A percentile compares a stretch with the other conserved stretches of the same genome.
phyloP scores from a whole-genome alignment of 2,888 invertebrate species.

The Erannis defoliaria region DNA sequence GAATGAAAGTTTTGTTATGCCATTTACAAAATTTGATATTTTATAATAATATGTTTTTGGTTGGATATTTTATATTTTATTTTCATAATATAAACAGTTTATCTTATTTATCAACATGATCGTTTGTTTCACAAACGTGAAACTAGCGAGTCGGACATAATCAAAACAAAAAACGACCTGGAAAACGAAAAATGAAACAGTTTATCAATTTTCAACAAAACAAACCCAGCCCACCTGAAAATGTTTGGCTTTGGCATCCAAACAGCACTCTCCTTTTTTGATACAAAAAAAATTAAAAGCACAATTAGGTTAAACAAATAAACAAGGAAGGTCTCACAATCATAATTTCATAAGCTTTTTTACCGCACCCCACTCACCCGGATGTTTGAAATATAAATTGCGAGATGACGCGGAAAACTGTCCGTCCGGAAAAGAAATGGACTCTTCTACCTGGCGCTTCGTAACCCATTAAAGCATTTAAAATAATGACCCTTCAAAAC shows the following conservation, averaged over 20 bases:
- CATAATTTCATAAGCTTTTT: slow-evolving; percentile 35
- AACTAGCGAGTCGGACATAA: not conserved
- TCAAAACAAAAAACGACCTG: not conserved
- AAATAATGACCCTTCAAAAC: slow-evolving; percentile 14
- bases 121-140: not conserved
- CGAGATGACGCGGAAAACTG: slow-evolving; percentile 34
- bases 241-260: slow-evolving; percentile 18
- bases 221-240: slow-evolving; percentile 9
- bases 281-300: slow-evolving; percentile 30
- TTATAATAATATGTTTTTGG: not conserved
- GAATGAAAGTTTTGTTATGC: not conserved
- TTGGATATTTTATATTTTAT: not conserved
- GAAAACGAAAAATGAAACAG: not conserved
- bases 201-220: slow-evolving; percentile 6
- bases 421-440: slow-evolving; percentile 27
- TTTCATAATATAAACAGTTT: not conserved
- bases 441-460: slow-evolving; percentile 11
- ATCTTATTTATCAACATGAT: not conserved
- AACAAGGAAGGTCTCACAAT: slow-evolving; percentile 37
- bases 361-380: slow-evolving; percentile 28
- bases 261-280: slow-evolving; percentile 21
- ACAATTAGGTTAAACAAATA: slow-evolving; percentile 39
- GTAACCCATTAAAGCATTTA: slow-evolving; percentile 22
- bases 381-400: slow-evolving; percentile 38
- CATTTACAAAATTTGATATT: not conserved